phyloP scores from a whole-genome alignment of 2,113 vertebrate species.

The Bubalus kerabau region DNA sequence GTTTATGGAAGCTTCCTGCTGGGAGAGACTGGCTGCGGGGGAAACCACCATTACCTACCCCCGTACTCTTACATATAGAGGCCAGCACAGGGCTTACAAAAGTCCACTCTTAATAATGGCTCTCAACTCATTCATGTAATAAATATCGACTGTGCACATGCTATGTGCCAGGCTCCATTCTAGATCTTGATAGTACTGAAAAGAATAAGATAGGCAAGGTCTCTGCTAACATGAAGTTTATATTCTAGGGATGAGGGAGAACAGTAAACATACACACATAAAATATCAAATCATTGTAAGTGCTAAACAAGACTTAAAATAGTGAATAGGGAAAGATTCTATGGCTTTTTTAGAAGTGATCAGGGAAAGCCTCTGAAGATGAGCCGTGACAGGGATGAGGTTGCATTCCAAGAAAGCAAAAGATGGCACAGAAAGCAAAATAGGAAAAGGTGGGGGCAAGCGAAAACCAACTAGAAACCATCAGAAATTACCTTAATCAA shows the following conservation, averaged over 20 bases:
- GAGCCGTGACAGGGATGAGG: not conserved
- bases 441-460: not conserved
- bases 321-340: not conserved
- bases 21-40: not conserved
- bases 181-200: not conserved
- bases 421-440: not conserved
- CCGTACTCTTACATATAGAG: not conserved
- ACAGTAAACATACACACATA: not conserved
- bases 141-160: not conserved
- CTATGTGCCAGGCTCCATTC: not conserved
- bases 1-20: not conserved
- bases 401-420: not conserved
- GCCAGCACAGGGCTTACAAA: not conserved
- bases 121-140: not conserved
- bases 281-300: not conserved
- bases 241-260: not conserved
- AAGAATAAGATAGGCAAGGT: not conserved
- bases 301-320: not conserved
- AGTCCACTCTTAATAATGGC: not conserved
- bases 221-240: not conserved
- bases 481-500: not conserved
- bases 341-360: not conserved
- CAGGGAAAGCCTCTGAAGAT: not conserved
- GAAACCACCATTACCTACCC: too few relatives aligned
- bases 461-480: not conserved